A percentile compares a stretch with the other conserved stretches of the same genome.
Evolutionary conservation across 2,113 vertebrate genomes (phyloP).

Genomic region (Apodemus sylvaticus): DNA sequence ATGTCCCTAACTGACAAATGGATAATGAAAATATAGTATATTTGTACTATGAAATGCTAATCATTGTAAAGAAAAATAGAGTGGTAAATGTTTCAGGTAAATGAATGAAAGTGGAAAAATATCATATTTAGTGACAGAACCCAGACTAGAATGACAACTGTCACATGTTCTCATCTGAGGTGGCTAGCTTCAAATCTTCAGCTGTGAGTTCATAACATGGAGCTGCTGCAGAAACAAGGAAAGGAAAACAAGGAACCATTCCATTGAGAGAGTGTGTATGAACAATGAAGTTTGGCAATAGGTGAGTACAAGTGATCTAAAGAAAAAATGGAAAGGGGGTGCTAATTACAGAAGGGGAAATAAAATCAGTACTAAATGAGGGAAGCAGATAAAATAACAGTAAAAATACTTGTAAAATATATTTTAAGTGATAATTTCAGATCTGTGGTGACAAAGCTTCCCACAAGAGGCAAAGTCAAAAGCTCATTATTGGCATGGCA

Average conservation of each 20-base stretch:
- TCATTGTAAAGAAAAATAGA: not conserved
- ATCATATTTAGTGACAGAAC: not conserved
- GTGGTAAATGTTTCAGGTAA: not conserved
- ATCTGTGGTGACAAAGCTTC: too few relatives aligned
- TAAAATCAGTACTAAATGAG: not conserved
- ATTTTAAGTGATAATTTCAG: too few relatives aligned
- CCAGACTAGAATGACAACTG: not conserved
- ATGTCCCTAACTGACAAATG: not conserved
- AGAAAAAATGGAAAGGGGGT: not conserved
- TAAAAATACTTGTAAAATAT: too few relatives aligned
- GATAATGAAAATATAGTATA: not conserved
- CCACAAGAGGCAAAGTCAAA: too few relatives aligned
- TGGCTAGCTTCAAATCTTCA: not conserved
- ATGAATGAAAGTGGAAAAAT: not conserved
- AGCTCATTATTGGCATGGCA: too few relatives aligned
- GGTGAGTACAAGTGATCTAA: not conserved
- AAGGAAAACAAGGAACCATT: too few relatives aligned
- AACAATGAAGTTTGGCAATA: not conserved
- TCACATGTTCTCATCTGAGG: not conserved
- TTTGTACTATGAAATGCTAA: not conserved
- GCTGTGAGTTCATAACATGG: not conserved
- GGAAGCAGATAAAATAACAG: too few relatives aligned
- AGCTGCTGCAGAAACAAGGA: not conserved
- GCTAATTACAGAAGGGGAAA: not conserved
- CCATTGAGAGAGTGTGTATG: not conserved